Percentiles rank a stretch among this genome's conserved stretches.
These are phyloP conservation scores for Drosophila flavopinicola DNA, from an alignment of 2,888 invertebrate genomes.

Conservation along the genomic window DNA sequence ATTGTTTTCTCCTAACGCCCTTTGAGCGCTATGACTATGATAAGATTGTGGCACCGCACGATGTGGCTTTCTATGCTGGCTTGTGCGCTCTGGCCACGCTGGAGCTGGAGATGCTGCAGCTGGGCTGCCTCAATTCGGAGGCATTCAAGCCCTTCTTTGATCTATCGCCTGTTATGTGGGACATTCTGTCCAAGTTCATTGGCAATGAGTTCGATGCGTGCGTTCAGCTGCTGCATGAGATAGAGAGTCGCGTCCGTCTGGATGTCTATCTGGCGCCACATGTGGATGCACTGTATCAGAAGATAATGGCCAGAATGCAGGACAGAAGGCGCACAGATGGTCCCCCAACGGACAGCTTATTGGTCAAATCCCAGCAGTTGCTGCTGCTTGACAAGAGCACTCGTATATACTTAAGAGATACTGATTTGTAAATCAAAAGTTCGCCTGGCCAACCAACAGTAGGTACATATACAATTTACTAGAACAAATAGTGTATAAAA, in stretches of 20 bases:
- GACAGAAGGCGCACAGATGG: neutral
- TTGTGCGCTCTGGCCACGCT: conserved; percentile 60
- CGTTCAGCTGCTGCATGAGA: conserved; percentile 25
- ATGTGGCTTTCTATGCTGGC: conserved; percentile 55
- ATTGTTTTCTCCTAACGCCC: conserved; percentile 52
- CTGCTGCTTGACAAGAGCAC: neutral
- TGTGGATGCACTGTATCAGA: conserved; percentile 42
- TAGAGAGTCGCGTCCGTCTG: conserved; percentile 49
- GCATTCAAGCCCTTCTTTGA: conserved; percentile 53
- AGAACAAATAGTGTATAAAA: no score
- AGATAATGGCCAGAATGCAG: conserved; percentile 42
- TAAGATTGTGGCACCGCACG: conserved; percentile 59
- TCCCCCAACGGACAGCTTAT: no score
- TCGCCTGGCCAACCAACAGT: neutral
- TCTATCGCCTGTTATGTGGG: conserved; percentile 43
- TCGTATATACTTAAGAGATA: neutral
- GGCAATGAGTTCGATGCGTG: conserved; percentile 35
- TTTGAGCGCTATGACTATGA: conserved; percentile 56
- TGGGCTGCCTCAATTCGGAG: conserved; percentile 37
- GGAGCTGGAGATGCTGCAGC: conserved; percentile 38
- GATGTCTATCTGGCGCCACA: conserved; percentile 67
- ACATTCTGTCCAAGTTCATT: conserved; percentile 34
- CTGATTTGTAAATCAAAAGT: neutral
- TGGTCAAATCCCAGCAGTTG: neutral
- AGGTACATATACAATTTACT: no score